These are phyloP conservation scores for Molothrus aeneus DNA, from an alignment of 2,797 vertebrate species.

Conservation along the genomic window DNA sequence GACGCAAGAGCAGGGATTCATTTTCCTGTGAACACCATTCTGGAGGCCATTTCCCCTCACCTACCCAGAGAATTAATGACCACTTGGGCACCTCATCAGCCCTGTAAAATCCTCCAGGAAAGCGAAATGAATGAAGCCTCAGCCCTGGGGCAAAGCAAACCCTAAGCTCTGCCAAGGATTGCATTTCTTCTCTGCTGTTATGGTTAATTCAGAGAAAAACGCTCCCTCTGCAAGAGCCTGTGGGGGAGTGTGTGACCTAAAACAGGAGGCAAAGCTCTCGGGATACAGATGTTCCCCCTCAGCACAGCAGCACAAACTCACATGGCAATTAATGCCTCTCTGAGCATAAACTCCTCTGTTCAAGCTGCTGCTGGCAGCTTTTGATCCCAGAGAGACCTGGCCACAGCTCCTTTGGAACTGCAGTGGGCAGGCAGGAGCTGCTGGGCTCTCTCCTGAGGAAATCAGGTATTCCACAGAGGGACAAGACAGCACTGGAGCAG, in stretches of 20 bases:
- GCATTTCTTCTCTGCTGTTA: not conserved
- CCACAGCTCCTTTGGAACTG: not conserved
- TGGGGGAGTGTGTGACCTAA: not conserved
- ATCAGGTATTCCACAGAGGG: not conserved
- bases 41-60: not conserved
- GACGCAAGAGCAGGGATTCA: not conserved
- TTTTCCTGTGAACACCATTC: not conserved
- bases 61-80: constrained; percentile 6
- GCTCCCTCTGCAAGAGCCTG: not conserved
- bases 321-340: not conserved
- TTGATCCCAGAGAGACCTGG: not conserved
- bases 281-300: not conserved
- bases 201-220: not conserved
- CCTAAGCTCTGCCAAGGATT: not conserved
- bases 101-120: not conserved
- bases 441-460: not conserved
- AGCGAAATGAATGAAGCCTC: not conserved
- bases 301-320: constrained; percentile 7
- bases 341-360: not conserved
- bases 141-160: constrained; percentile 4
- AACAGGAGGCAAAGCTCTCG: not conserved
- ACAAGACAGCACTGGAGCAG: not conserved
- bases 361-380: not conserved
- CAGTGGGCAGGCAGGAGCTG: not conserved
- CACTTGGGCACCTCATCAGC: not conserved